phyloP scores from a whole-genome alignment of 2,797 vertebrate species.

The Kryptopterus vitreolus region DNA sequence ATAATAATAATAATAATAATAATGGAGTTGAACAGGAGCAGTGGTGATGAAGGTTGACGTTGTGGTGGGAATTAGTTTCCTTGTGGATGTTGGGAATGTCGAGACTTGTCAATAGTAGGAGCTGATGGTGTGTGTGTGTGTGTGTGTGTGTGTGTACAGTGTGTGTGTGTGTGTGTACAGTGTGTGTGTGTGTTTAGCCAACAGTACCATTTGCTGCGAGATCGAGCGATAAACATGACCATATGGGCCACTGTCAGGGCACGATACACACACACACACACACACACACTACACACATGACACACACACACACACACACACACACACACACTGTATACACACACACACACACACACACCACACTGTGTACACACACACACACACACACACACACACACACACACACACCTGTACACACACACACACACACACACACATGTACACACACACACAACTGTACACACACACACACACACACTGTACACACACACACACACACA shows the following conservation, averaged over 20 bases:
- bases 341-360: background rate
- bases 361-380: background rate
- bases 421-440: background rate
- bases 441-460: background rate
- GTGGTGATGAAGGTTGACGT: background rate
- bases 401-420: background rate
- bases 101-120: constrained; percentile 46
- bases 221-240: constrained; percentile 69
- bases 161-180: constrained; percentile 57
- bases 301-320: background rate
- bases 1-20: no score
- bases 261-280: constrained; percentile 19
- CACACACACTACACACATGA: constrained; percentile 13
- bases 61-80: background rate
- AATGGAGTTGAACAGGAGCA: background rate
- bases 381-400: background rate
- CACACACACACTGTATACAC: background rate
- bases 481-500: background rate
- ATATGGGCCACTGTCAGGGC: constrained; percentile 63
- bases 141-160: constrained; percentile 58
- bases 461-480: background rate
- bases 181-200: constrained; percentile 72
- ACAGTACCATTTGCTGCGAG: constrained; percentile 76
- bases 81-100: constrained; percentile 32
- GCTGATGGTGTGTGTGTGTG: constrained; percentile 48